Percentiles rank a stretch among this genome's conserved stretches.
Evolutionary conservation across 1,140 invertebrate genomes (phyloP).

Genomic region (Macrobrachium rosenbergii): DNA sequence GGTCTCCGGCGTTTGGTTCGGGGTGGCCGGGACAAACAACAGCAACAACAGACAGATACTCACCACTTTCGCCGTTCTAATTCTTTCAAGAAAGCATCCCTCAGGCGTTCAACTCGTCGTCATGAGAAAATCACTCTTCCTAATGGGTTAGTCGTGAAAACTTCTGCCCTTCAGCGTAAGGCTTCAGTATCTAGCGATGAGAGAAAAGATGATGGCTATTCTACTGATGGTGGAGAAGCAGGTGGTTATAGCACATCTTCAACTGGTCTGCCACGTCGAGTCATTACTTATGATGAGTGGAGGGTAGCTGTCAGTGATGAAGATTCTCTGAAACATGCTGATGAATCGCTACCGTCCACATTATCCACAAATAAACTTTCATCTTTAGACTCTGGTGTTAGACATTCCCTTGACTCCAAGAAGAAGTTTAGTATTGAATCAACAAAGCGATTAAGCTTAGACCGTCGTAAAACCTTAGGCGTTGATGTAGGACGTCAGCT

Average conservation of each 20-base stretch:
- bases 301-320: conserved; percentile 62
- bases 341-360: conserved; percentile 65
- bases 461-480: conserved; percentile 55
- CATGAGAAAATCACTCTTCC: conserved; percentile 64
- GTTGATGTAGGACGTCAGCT: conserved; percentile 47
- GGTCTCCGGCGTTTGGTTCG: conserved; percentile 80
- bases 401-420: conserved; percentile 65
- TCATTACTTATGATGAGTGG: conserved; percentile 66
- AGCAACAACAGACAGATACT: conserved; percentile 71
- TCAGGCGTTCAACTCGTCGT: conserved; percentile 69
- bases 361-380: conserved; percentile 66
- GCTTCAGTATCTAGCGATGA: conserved; percentile 64
- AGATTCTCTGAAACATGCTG: conserved; percentile 55
- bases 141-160: conserved; percentile 63
- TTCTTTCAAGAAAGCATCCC: conserved; percentile 83
- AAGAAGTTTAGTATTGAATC: conserved; percentile 65
- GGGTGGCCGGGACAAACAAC: conserved; percentile 73
- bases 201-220: conserved; percentile 58
- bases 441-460: conserved; percentile 60
- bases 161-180: conserved; percentile 63
- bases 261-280: conserved; percentile 71
- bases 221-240: conserved; percentile 61
- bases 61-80: conserved; percentile 82
- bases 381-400: conserved; percentile 63
- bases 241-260: conserved; percentile 70